phyloP scores from a whole-genome alignment of 2,113 vertebrate genomes.

The Gambusia affinis region DNA sequence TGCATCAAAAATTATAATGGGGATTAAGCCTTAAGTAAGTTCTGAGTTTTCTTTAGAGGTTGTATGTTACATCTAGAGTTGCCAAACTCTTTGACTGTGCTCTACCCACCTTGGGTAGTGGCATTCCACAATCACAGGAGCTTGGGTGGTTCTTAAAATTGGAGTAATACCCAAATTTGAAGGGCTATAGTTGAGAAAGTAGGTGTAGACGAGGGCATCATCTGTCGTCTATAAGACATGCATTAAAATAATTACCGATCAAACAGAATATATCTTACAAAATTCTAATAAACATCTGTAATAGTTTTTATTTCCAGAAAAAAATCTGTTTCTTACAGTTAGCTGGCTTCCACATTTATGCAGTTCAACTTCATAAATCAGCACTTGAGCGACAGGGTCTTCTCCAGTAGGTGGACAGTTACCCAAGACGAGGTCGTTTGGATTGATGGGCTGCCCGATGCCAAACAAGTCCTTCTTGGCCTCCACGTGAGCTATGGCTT shows the following conservation, averaged over 20 bases:
- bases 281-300: background rate
- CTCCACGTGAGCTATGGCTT: constrained; percentile 45
- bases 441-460: constrained; percentile 49
- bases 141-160: constrained; percentile 64
- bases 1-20: background rate
- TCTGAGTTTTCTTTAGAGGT: background rate
- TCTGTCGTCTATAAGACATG: constrained; percentile 61
- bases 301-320: background rate
- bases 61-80: background rate
- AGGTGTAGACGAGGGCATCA: constrained; percentile 68
- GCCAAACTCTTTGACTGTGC: background rate
- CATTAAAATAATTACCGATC: background rate
- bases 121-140: constrained; percentile 69
- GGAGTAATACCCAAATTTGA: background rate
- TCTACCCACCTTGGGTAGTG: constrained; percentile 75
- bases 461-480: constrained; percentile 72
- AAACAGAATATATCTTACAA: background rate
- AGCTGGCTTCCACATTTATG: constrained; percentile 59
- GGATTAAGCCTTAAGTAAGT: background rate
- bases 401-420: constrained; percentile 21
- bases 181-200: constrained; percentile 66
- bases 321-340: constrained; percentile 42
- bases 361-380: constrained; percentile 61
- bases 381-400: constrained; percentile 22
- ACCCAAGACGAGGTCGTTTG: constrained; percentile 62